Base-by-base conservation (phyloP, 2,113 vertebrate genomes). In the Indicator indicator region DNA sequence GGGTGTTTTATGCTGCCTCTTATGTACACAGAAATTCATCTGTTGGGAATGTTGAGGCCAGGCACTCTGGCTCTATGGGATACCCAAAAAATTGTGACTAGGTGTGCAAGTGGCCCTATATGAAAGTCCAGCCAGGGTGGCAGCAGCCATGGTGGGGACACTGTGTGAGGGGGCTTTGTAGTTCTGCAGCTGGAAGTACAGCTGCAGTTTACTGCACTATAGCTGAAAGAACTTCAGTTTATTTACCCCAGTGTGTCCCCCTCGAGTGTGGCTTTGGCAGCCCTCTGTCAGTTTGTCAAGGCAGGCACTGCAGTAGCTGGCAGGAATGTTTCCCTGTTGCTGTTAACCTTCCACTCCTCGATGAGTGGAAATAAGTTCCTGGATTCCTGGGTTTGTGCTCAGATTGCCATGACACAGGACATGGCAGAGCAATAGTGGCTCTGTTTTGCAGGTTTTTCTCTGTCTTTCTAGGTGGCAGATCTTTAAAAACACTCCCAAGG, bases 381-480 rank as follows among this genome's bases (percentile, higher is more conserved):
- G n/a, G 64, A 54, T 28, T 58, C 33, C 33, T 73, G 38, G 14
- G 42, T 75, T 79, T 48, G 9, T 64, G 46, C 54, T 28, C 11
- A 67, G 71, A 33, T 50, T 77, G n/a, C 28, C 1, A 2, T 30
- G 24, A 58, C 15, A 26, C 12, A 3, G 33, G 64, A 44, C 17
- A 8, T 27, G n/a, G 27, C 26, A 50, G 55, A 93, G 28, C 33
- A 28, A 18, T 12, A 67, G 9, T 16, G 3, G 7, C 38, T 56
- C 63, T 11, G 19, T 74, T 63, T 71, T 46, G 11, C 12, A 15
- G 36, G 9, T 71, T 96, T 77, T 89, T 48, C 26, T 84, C 23
- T 44, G 32, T 88, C 44, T 59, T 91, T 91, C 40, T 71, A 99
- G 99, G 38, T 99, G 98, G 96, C 98, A 99, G 86, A 80, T 99